Percentiles rank a stretch among this genome's conserved stretches.
These are phyloP conservation scores for Nasonia longicornis DNA, from an alignment of 1,140 invertebrate genomes.

Conservation along the genomic window DNA sequence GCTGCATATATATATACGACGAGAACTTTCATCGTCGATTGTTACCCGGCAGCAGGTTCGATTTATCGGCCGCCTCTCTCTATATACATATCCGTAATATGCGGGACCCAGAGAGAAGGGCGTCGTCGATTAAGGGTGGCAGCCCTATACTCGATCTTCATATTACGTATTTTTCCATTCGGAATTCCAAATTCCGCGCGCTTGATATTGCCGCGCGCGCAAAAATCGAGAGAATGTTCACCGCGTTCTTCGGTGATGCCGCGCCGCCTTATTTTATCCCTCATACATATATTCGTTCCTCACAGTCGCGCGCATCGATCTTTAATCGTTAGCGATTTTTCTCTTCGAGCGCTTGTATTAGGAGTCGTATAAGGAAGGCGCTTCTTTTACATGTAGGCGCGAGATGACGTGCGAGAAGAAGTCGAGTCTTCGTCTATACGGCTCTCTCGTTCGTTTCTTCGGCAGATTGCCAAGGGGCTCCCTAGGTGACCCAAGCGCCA, in stretches of 20 bases:
- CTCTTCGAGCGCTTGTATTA: not conserved
- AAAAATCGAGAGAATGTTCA: not conserved
- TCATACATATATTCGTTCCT: not conserved
- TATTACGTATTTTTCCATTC: not conserved
- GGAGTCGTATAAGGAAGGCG: not conserved
- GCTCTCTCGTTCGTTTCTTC: conserved; percentile 44
- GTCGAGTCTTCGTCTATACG: not conserved
- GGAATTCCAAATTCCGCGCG: conserved; percentile 1
- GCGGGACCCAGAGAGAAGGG: not conserved
- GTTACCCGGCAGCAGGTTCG: not conserved
- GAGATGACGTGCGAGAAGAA: not conserved
- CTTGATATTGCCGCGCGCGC: not conserved
- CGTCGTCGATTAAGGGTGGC: not conserved
- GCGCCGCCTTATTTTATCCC: not conserved
- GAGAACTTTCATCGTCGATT: not conserved
- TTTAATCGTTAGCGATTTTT: conserved; percentile 13
- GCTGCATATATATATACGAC: not conserved
- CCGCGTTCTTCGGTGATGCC: not conserved
- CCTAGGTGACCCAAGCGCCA: conserved; percentile 52
- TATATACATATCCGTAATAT: not conserved
- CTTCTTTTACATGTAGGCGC: not conserved
- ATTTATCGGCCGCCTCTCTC: not conserved
- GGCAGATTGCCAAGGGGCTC: conserved; percentile 58
- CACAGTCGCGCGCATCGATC: not conserved
- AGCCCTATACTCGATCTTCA: not conserved